phyloP scores from a whole-genome alignment of 2,113 vertebrate species.

The Tragelaphus strepsiceros region DNA sequence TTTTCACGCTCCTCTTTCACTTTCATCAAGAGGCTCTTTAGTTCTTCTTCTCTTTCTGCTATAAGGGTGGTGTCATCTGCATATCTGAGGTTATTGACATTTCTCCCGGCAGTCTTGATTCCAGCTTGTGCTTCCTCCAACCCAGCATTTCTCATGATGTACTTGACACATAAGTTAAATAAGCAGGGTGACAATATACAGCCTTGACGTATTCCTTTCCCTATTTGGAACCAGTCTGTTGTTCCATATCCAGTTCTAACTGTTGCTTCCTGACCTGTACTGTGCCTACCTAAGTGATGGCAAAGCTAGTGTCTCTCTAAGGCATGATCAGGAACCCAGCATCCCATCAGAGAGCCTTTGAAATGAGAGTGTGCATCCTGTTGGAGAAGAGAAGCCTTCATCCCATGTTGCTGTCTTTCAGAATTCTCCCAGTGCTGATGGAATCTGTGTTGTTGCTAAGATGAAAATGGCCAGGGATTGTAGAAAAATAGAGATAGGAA shows the following conservation, averaged over 20 bases:
- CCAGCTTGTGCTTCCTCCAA: neutral
- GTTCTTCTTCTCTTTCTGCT: neutral
- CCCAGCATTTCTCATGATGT: neutral
- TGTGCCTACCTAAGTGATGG: neutral
- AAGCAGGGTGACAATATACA: neutral
- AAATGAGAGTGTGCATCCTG: neutral
- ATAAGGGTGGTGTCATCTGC: neutral
- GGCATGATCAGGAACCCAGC: neutral
- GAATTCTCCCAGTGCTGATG: neutral
- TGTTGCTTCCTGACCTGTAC: neutral
- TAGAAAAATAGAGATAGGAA: neutral
- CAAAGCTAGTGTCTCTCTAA: neutral
- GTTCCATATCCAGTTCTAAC: neutral
- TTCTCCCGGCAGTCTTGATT: neutral
- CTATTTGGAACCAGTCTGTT: neutral
- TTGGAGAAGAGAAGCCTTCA: neutral
- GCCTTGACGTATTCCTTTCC: neutral
- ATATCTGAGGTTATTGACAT: neutral
- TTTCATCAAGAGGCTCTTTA: neutral
- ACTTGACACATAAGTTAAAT: neutral
- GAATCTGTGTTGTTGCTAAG: neutral
- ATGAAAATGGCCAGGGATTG: neutral
- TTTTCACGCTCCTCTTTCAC: neutral
- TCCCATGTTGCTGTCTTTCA: neutral
- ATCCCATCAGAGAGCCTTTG: neutral